Conservation (phyloP, 2,888 invertebrate species). For the Ochropleura plecta region DNA sequence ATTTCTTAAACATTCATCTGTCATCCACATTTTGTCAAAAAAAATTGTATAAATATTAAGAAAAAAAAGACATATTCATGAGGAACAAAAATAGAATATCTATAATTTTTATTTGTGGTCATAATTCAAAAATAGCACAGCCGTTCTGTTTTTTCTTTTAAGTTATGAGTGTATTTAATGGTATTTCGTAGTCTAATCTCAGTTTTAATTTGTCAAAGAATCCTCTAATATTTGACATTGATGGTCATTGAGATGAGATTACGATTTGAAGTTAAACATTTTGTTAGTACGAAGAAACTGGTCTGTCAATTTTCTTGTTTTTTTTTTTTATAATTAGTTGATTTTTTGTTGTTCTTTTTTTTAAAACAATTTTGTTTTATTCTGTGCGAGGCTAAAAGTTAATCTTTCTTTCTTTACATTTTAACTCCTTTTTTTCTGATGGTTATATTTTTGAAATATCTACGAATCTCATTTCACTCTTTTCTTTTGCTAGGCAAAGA, state of each 20-base stretch:
- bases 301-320: neutral
- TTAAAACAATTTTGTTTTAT: too few relatives aligned
- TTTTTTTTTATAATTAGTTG: too few relatives aligned
- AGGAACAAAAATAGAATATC: slow-evolving; percentile 3
- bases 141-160: neutral
- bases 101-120: neutral
- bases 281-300: neutral
- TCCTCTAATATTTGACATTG: neutral
- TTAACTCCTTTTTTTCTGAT: too few relatives aligned
- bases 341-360: neutral
- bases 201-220: neutral
- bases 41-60: slow-evolving; percentile 23
- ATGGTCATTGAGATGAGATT: neutral
- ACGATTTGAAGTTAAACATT: neutral
- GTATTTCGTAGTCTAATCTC: neutral
- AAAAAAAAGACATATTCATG: neutral
- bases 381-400: too few relatives aligned
- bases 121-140: neutral
- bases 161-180: too few relatives aligned
- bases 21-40: slow-evolving; percentile 51
- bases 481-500: too few relatives aligned
- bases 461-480: neutral
- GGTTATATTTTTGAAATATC: slow-evolving; percentile 7
- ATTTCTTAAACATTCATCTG: slow-evolving; percentile 53
- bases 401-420: too few relatives aligned